Evolutionary conservation across 2,888 invertebrate species (phyloP).

Genomic region (Athalia circularis): DNA sequence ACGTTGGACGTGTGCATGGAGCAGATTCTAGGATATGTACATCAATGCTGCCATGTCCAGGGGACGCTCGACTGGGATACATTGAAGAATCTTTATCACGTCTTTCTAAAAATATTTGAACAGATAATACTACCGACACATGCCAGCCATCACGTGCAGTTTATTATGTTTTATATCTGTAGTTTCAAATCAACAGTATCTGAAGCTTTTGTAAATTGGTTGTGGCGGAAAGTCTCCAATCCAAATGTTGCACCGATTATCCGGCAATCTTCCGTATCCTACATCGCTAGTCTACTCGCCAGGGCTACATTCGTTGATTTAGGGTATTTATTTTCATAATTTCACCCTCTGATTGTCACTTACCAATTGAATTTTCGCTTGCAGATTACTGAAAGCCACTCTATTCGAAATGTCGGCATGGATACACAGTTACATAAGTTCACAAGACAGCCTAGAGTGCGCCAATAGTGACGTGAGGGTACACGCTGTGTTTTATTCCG

Average conservation of each 20-base stretch:
- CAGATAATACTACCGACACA: conserved; percentile 88
- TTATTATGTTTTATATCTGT: conserved; percentile 84
- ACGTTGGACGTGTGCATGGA: conserved; percentile 87
- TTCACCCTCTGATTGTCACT: background rate
- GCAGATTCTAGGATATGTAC: conserved; percentile 82
- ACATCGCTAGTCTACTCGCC: conserved; percentile 85
- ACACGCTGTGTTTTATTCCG: conserved; percentile 92
- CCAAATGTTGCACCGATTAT: conserved; percentile 80
- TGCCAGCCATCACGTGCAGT: conserved; percentile 88
- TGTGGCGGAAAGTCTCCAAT: conserved; percentile 85
- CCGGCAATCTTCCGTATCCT: conserved; percentile 83
- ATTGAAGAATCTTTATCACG: conserved; percentile 75
- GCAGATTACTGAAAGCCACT: conserved; percentile 80
- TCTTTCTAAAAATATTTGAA: conserved; percentile 84
- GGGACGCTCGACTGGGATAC: conserved; percentile 73
- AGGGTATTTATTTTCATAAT: conserved; percentile 74
- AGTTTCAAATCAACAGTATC: conserved; percentile 79
- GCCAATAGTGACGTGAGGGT: conserved; percentile 79
- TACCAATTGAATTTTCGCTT: conserved; percentile 54
- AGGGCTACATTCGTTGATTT: conserved; percentile 80
- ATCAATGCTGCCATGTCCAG: conserved; percentile 77
- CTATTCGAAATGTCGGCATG: conserved; percentile 86
- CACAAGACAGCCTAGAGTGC: conserved; percentile 78
- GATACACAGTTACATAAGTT: conserved; percentile 89
- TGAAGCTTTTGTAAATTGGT: conserved; percentile 81